Percentiles rank a stretch among this genome's conserved stretches.
phyloP scores from a whole-genome alignment of 2,888 invertebrate species.

The Latrodectus hesperus region DNA sequence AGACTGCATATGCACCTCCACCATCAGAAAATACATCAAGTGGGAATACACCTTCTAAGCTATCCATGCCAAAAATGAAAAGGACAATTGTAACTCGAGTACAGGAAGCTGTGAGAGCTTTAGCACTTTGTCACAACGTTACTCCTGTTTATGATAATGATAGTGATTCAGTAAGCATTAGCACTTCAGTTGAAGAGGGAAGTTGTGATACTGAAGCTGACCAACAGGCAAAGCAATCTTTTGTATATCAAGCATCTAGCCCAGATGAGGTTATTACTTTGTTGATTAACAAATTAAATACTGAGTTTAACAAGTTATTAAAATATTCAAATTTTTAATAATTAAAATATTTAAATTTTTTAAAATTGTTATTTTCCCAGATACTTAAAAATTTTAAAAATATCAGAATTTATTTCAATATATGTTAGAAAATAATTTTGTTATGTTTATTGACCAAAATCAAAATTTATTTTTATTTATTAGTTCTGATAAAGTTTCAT shows the following conservation, averaged over 20 bases:
- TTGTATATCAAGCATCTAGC: conserved; percentile 83
- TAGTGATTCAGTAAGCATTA: background rate
- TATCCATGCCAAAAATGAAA: conserved; percentile 78
- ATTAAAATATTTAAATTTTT: no score
- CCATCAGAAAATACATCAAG: conserved; percentile 46
- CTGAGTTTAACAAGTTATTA: no score
- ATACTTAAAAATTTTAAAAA: no score
- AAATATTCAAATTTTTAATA: no score
- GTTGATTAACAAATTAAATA: no score
- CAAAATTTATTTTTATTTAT: no score
- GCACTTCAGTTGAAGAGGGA: background rate
- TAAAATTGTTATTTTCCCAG: no score
- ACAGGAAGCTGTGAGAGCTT: conserved; percentile 91
- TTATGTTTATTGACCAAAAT: no score
- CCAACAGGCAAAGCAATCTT: conserved; percentile 71
- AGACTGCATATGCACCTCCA: conserved; percentile 75
- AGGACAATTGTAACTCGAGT: conserved; percentile 84
- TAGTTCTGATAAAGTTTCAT: no score
- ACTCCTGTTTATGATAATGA: conserved; percentile 91
- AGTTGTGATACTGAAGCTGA: conserved; percentile 61
- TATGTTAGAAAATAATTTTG: no score
- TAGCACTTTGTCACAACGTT: conserved; percentile 98
- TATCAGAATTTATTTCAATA: no score
- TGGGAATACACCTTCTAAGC: conserved; percentile 66
- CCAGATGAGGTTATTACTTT: conserved; percentile 80